Conservation (phyloP, 2,113 vertebrate species). For the Channa argus region DNA sequence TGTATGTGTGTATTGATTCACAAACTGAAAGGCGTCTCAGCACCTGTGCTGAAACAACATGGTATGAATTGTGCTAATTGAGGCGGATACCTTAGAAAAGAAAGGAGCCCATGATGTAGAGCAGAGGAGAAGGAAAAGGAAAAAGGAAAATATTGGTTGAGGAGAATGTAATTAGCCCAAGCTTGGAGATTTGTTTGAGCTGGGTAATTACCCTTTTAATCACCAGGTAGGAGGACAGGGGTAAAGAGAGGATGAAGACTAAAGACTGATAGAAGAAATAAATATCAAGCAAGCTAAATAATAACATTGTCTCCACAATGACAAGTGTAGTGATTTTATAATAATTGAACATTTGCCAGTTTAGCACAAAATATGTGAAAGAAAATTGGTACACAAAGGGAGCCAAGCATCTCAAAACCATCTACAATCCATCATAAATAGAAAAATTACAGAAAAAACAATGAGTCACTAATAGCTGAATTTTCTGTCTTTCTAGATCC, state of each 20-base stretch:
- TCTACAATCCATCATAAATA: not conserved
- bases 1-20: constrained; percentile 5
- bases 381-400: not conserved
- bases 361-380: not conserved
- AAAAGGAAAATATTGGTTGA: constrained; percentile 32
- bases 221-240: constrained; percentile 64
- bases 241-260: constrained; percentile 23
- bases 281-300: constrained; percentile 3
- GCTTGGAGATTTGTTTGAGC: constrained; percentile 65
- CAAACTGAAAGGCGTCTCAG: constrained; percentile 16
- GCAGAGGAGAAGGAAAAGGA: constrained; percentile 17
- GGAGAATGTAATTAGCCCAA: constrained; percentile 74
- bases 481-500: not conserved
- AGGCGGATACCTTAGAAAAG: constrained; percentile 16
- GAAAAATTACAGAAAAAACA: constrained; percentile 20
- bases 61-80: constrained; percentile 35
- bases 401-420: not conserved
- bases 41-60: constrained; percentile 47
- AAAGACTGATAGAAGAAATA: not conserved
- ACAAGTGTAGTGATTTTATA: too few relatives aligned
- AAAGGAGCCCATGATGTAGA: constrained; percentile 59
- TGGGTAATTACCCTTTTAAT: constrained; percentile 76
- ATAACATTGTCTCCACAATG: not conserved
- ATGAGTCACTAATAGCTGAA: constrained; percentile 6
- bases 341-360: too few relatives aligned